Evolutionary conservation across 2,797 vertebrate genomes (phyloP), one percentile per base, ranked within the genome.

Genomic region (Rousettus madagascariensis): DNA sequence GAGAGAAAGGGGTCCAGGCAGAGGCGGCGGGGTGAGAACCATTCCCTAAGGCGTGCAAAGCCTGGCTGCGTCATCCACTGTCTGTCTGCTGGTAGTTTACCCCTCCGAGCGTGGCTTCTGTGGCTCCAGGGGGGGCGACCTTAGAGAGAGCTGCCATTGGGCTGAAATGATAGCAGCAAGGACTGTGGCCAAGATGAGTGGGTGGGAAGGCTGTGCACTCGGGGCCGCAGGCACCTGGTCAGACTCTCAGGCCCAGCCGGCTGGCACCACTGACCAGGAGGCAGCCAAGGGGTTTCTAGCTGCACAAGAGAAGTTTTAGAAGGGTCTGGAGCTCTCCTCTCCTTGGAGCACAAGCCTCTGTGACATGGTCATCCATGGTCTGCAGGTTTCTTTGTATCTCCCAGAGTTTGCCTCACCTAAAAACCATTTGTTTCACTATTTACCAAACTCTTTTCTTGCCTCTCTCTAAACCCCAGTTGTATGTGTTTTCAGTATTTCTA

Each of bases 51-150:
- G 20, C 8, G 0, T 19, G 7, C 53, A 66, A 26, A 90, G 68
- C 61, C 8, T 24, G 5, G 1, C 7, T n/a, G 43, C 46, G 17
- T 24, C 6, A n/a, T 16, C 1, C 22, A 2, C 22, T 0, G 10
- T 26, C 33, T 30, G 43, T 10, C 43, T 43, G 43, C 43, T 43
- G 43, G 43, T 43, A 43, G 43, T 11, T 43, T 43, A 43, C 43
- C 43, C 20, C 72, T 36, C 38, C 15, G 33, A 65, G 61, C 22
- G 36, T n/a, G 43, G 28, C 59, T 59, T 26, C 53, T 82, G 30
- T 16, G 55, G 59, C 49, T 49, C 36, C 83, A 61, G 80, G 57
- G 55, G 30, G 4, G 6, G 4, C 61, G 51, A 4, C 19, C 46
- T 8, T 30, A 43, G 43, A 61, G 41, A 11, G 5, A 17, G 22